Evolutionary conservation across 1,140 invertebrate species (phyloP).

Genomic region (Colletes gigas): DNA sequence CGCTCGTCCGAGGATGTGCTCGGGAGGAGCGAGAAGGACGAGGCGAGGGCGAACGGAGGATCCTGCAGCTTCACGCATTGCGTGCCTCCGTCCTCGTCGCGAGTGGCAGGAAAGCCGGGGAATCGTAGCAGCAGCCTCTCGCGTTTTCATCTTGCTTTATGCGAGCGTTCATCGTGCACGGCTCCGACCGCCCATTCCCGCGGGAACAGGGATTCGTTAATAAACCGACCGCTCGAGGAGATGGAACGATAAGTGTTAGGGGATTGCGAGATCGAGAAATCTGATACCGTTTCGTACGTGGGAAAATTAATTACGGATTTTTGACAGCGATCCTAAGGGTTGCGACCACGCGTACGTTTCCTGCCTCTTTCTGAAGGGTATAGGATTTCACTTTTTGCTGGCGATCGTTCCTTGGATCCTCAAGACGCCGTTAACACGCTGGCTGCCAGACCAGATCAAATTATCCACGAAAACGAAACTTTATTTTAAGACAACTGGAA

Average conservation of each 20-base stretch:
- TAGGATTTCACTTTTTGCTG: too few species aligned
- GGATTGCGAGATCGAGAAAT: slow-evolving; percentile 12
- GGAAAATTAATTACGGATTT: slow-evolving; percentile 31
- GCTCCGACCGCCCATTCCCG: slow-evolving; percentile 38
- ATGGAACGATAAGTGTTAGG: slow-evolving; percentile 20
- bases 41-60: slow-evolving; percentile 24
- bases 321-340: neutral
- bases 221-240: slow-evolving; percentile 44
- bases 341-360: too few species aligned
- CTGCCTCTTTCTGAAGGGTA: too few species aligned
- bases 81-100: slow-evolving; percentile 15
- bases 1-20: slow-evolving; percentile 14
- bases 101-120: slow-evolving; percentile 35
- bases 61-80: slow-evolving; percentile 23
- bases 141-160: slow-evolving; percentile 49
- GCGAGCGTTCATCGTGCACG: slow-evolving; percentile 20
- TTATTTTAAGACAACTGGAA: too few species aligned
- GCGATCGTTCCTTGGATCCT: too few species aligned
- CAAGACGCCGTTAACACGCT: too few species aligned
- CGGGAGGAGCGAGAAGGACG: slow-evolving; percentile 10
- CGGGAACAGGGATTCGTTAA: slow-evolving; percentile 47
- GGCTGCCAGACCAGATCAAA: too few species aligned
- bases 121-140: slow-evolving; percentile 39
- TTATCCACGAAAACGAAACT: too few species aligned
- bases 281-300: slow-evolving; percentile 12